These are phyloP conservation scores for Macrosiphum euphorbiae DNA, from an alignment of 2,888 invertebrate species.

Conservation along the genomic window DNA sequence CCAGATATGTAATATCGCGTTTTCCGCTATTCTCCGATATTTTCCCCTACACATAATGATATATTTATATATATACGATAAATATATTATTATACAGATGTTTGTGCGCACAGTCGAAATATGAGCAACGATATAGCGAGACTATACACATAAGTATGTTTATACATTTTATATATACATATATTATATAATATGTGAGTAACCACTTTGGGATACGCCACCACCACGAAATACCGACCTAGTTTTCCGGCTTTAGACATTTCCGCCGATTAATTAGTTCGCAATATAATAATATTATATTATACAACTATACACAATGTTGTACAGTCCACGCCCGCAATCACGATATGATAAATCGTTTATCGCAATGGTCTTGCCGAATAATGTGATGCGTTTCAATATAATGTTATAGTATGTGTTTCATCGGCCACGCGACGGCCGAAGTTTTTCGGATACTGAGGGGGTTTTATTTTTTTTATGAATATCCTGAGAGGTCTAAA, in stretches of 20 bases:
- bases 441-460: neutral
- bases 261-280: slow-evolving; percentile 16
- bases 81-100: neutral
- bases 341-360: neutral
- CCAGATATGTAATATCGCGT: slow-evolving; percentile 49
- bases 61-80: neutral
- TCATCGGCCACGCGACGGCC: neutral
- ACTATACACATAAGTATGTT: neutral
- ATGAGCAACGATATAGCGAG: neutral
- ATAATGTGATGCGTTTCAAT: neutral
- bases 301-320: neutral
- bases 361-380: neutral
- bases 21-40: slow-evolving; percentile 45
- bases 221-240: slow-evolving; percentile 4
- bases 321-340: neutral
- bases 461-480: neutral
- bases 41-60: neutral
- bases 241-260: slow-evolving; percentile 22
- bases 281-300: neutral
- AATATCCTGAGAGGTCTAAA: neutral
- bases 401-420: neutral
- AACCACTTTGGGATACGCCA: neutral
- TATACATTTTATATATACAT: neutral
- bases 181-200: neutral
- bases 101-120: neutral